Percentiles rank a stretch among this genome's conserved stretches.
Conservation (phyloP, 1,140 invertebrate genomes). For the Euglossa dilemma region DNA sequence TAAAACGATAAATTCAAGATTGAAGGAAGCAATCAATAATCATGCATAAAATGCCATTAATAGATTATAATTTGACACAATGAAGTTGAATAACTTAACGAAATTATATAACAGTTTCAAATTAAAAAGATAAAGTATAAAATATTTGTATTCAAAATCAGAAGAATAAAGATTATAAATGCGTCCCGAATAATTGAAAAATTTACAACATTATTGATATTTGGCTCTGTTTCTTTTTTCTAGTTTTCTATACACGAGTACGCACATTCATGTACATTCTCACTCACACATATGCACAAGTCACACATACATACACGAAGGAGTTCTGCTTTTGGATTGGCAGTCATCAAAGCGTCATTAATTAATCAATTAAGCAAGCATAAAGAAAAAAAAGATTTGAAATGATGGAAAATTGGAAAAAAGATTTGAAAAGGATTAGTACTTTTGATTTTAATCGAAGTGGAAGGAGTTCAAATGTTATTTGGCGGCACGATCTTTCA, state of each 20-base stretch:
- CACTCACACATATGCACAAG: neutral
- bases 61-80: neutral
- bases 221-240: slow-evolving; percentile 7
- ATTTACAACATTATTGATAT: slow-evolving; percentile 36
- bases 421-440: neutral
- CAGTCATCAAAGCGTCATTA: slow-evolving; percentile 48
- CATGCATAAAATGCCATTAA: too few relatives aligned
- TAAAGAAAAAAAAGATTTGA: neutral
- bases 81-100: neutral
- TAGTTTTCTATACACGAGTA: slow-evolving; percentile 23
- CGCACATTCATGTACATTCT: slow-evolving; percentile 3
- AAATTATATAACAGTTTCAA: neutral
- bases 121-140: neutral
- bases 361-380: slow-evolving; percentile 17
- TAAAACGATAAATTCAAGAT: neutral
- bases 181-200: slow-evolving; percentile 34
- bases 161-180: neutral
- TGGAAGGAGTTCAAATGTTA: neutral
- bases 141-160: neutral
- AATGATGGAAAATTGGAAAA: neutral
- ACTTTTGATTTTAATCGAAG: neutral
- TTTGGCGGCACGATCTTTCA: neutral
- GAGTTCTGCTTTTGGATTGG: slow-evolving; percentile 58
- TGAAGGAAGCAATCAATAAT: neutral
- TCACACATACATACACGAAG: slow-evolving; percentile 25